These are phyloP conservation scores for Diadophis punctatus DNA, from an alignment of 2,113 vertebrate species.

Conservation along the genomic window DNA sequence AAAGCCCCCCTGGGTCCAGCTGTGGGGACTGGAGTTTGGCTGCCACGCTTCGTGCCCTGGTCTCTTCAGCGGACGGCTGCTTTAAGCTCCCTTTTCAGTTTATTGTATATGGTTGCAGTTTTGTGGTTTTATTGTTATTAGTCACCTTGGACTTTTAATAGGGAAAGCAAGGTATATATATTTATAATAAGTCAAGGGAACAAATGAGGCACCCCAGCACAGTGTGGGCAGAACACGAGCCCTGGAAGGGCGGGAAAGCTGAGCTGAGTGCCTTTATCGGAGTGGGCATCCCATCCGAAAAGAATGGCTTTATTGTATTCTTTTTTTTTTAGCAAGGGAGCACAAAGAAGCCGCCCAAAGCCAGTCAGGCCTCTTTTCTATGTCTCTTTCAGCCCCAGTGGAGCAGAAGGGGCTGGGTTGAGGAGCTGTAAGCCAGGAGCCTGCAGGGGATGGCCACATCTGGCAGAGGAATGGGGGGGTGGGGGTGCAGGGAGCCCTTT, in stretches of 20 bases:
- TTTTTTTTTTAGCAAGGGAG: not conserved
- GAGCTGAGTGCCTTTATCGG: not conserved
- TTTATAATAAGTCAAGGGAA: not conserved
- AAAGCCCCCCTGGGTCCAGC: not conserved
- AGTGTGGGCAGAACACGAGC: fast-evolving
- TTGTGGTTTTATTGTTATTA: not conserved
- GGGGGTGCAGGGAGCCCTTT: not conserved
- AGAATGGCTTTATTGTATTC: not conserved
- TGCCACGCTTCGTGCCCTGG: fast-evolving
- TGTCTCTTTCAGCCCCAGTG: not conserved
- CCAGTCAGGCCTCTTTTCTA: not conserved
- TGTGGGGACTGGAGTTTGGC: not conserved
- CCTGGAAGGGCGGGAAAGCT: not conserved
- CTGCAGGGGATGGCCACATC: not conserved
- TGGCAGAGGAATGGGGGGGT: not conserved
- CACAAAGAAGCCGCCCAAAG: not conserved
- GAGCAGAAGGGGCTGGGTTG: not conserved
- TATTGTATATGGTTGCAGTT: not conserved
- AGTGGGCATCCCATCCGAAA: not conserved
- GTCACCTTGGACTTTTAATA: not conserved
- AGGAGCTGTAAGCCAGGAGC: not conserved
- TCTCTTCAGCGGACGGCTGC: not conserved
- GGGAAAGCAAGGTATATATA: not conserved
- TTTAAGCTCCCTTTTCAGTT: not conserved
- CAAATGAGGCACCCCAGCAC: not conserved